phyloP scores from a whole-genome alignment of 1,140 invertebrate genomes.

The Bombyx mandarina region DNA sequence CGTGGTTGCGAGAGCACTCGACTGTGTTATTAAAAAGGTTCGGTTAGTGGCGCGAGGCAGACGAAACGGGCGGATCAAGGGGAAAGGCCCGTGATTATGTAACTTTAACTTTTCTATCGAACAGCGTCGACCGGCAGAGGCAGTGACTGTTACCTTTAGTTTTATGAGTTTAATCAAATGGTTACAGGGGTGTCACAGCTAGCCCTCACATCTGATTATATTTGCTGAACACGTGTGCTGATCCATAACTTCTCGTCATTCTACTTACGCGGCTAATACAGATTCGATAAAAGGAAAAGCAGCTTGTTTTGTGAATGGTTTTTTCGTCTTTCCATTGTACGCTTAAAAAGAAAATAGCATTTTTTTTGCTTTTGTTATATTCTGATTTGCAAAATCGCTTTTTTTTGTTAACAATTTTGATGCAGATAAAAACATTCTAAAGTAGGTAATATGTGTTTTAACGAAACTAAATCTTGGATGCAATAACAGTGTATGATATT shows the following conservation, averaged over 20 bases:
- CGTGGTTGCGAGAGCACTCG: constrained; percentile 52
- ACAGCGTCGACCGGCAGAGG: constrained; percentile 22
- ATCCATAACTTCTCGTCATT: constrained; percentile 24
- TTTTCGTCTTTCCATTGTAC: too few relatives aligned
- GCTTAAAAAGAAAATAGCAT: too few relatives aligned
- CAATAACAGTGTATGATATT: too few relatives aligned
- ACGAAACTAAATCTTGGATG: too few relatives aligned
- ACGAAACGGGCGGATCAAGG: constrained; percentile 36
- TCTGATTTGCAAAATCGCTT: too few relatives aligned
- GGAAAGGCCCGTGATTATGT: constrained; percentile 33
- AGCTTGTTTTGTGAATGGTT: too few relatives aligned
- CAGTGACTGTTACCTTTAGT: constrained; percentile 29
- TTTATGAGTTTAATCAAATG: constrained; percentile 64
- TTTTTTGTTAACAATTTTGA: too few relatives aligned
- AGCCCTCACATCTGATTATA: constrained; percentile 41
- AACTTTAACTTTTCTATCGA: constrained; percentile 50
- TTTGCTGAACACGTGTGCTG: constrained; percentile 34
- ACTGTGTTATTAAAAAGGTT: constrained; percentile 68
- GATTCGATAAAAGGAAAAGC: neutral
- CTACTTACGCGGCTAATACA: constrained; percentile 10
- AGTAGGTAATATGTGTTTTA: too few relatives aligned
- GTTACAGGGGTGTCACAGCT: constrained; percentile 46
- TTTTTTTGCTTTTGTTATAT: too few relatives aligned
- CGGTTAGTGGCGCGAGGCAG: constrained; percentile 32
- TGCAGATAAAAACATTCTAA: too few relatives aligned